Percentiles rank a stretch among this genome's conserved stretches.
These are phyloP conservation scores for Serilophus lunatus DNA, from an alignment of 2,113 vertebrate species.

Conservation along the genomic window DNA sequence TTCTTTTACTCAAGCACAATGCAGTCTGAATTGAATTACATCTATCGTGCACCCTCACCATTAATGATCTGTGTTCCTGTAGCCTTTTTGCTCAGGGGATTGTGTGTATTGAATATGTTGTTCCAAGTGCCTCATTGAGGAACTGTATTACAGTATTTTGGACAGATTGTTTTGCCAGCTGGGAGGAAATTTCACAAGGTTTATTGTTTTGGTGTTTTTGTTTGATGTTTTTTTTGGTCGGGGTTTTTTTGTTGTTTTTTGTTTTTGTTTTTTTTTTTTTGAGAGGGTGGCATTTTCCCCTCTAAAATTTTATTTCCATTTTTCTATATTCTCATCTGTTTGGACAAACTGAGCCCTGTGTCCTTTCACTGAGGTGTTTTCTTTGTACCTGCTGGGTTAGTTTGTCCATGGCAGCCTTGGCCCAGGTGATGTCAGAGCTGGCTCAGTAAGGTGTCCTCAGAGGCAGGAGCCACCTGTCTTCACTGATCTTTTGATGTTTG, in stretches of 20 bases:
- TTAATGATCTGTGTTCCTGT: neutral
- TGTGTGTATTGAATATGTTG: neutral
- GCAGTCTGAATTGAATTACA: neutral
- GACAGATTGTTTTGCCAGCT: neutral
- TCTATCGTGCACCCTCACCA: neutral
- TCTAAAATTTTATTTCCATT: neutral
- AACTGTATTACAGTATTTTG: neutral
- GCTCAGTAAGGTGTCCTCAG: neutral
- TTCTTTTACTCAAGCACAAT: accelerated
- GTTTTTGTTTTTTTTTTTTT: neutral
- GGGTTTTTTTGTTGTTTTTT: accelerated
- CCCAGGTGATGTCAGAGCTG: neutral
- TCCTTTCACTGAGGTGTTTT: accelerated
- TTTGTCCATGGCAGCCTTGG: neutral
- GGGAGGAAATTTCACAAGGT: neutral
- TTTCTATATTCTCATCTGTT: neutral
- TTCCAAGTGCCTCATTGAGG: neutral
- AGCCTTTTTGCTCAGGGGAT: neutral
- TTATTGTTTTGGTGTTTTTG: neutral
- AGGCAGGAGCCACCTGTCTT: neutral
- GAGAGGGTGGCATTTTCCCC: neutral
- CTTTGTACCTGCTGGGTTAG: neutral
- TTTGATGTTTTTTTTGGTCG: neutral
- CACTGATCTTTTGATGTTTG: neutral
- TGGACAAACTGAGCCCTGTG: accelerated